Percentiles rank a stretch among this genome's conserved stretches.
Conservation (phyloP, 2,888 invertebrate genomes). For the Fragum sueziense region DNA sequence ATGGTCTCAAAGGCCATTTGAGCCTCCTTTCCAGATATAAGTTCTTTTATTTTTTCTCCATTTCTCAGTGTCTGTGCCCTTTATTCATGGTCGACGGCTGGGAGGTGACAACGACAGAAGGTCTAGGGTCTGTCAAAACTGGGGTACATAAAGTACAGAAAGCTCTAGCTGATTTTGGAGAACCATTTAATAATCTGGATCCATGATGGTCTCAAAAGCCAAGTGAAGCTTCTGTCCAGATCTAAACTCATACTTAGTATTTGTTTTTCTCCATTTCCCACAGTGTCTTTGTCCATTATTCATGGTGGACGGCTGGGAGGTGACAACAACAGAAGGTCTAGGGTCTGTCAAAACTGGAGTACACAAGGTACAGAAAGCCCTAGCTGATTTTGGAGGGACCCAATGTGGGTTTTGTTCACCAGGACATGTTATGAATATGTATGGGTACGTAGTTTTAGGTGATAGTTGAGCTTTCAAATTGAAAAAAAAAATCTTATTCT, state of each 20-base stretch:
- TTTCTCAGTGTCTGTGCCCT: constrained; percentile 87
- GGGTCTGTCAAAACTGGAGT: constrained; percentile 86
- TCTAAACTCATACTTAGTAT: no score
- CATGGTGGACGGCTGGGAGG: constrained; percentile 87
- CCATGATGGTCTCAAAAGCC: no score
- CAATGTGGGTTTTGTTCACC: constrained; percentile 91
- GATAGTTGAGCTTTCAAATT: no score
- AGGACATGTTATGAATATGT: constrained; percentile 91
- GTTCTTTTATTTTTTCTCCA: no score
- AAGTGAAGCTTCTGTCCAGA: no score
- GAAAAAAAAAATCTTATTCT: no score
- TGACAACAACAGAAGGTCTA: constrained; percentile 89
- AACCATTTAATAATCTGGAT: no score
- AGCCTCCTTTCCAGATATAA: no score
- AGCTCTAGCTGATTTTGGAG: constrained; percentile 87
- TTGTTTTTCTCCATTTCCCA: no score
- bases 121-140: constrained; percentile 85
- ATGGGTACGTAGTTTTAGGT: constrained; percentile 84
- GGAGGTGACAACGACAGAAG: constrained; percentile 89
- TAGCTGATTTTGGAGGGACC: constrained; percentile 87
- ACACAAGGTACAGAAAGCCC: constrained; percentile 87
- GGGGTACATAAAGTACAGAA: constrained; percentile 88
- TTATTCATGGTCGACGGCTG: constrained; percentile 87
- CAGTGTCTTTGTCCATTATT: constrained; percentile 87
- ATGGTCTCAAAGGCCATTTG: no score